A percentile compares a stretch with the other conserved stretches of the same genome.
These are phyloP conservation scores for Oostethus manadensis DNA, from an alignment of 2,113 vertebrate genomes.

Conservation along the genomic window DNA sequence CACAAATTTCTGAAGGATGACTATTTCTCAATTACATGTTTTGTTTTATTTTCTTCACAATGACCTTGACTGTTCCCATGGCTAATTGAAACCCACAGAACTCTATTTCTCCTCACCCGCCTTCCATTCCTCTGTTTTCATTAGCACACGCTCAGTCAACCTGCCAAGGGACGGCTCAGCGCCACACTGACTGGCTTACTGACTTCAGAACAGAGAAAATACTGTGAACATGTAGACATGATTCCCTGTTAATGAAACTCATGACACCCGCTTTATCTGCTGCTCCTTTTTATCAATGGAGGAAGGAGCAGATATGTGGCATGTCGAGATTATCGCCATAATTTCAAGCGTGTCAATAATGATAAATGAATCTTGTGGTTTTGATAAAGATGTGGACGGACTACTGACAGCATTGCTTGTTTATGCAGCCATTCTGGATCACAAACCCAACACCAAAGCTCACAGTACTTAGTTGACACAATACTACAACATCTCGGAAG, in stretches of 20 bases:
- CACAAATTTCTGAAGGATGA: constrained; percentile 16
- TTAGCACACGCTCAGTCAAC: constrained; percentile 56
- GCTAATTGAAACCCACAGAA: constrained; percentile 56
- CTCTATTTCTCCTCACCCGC: constrained; percentile 37
- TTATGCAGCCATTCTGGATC: too few relatives aligned
- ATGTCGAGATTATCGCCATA: constrained; percentile 58
- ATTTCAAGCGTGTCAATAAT: constrained; percentile 65
- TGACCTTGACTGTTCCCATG: constrained; percentile 71
- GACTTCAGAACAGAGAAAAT: constrained; percentile 65
- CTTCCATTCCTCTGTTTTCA: constrained; percentile 64
- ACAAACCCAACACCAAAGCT: too few relatives aligned
- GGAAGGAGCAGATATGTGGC: constrained; percentile 55
- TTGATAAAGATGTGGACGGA: too few relatives aligned
- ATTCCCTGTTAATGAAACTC: constrained; percentile 71
- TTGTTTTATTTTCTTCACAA: constrained; percentile 29
- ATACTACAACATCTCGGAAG: constrained; percentile 48
- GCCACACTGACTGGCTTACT: constrained; percentile 68
- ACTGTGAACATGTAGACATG: constrained; percentile 63
- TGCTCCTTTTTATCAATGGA: constrained; percentile 52
- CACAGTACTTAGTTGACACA: too few relatives aligned
- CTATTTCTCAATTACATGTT: constrained; percentile 33
- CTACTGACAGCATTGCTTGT: too few relatives aligned
- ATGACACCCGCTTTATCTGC: constrained; percentile 64
- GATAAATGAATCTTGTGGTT: too few relatives aligned
- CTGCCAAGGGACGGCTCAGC: constrained; percentile 57